Evolutionary conservation across 2,797 vertebrate species (phyloP), one percentile per base, ranked within the genome.

Genomic region (Centropyge bicolor): DNA sequence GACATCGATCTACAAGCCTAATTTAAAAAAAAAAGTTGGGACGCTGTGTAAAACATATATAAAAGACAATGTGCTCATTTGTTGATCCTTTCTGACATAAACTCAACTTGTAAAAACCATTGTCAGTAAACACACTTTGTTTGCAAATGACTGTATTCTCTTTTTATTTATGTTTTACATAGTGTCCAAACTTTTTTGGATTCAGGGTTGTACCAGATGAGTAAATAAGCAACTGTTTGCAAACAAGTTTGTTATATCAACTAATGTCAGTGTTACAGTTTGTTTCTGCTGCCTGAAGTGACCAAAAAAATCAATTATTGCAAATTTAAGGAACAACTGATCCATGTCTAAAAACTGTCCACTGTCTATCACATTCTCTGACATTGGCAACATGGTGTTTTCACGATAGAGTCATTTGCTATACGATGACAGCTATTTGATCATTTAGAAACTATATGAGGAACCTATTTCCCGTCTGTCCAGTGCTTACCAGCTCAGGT

Each of bases 401-500:
- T 72, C 13, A 66, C 54, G 27, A 76, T 20, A 27, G 24, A 69
- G 46, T 60, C 2, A 40, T 19, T 7, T 17, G 2, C 36, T 54
- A 41, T 19, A 38, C 45, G 48, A 66, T 0, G 6, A 6, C 63
- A 41, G 65, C 59, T 49, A 3, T 67, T 52, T 3, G 3, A 19
- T 12, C 19, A 55, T 69, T 71, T 82, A 4, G 57, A 79, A 84
- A 68, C 12, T 59, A 62, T 19, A 49, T 10, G n/a, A 59, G 59
- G 41, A 66, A 77, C 24, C 24, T 45, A 56, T 62, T 67, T 74
- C 59, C 35, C 55, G 68, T 55, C 8, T 41, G 73, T 48, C 55
- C 4, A 31, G 20, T 82, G 76, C 88, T 93, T 93, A 96, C 96
- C 93, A 96, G 93, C 69, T 96, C 95, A 46, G 92, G 92, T 83